A percentile compares a stretch with the other conserved stretches of the same genome.
phyloP scores from a whole-genome alignment of 2,113 vertebrate genomes.

The Tyto alba region DNA sequence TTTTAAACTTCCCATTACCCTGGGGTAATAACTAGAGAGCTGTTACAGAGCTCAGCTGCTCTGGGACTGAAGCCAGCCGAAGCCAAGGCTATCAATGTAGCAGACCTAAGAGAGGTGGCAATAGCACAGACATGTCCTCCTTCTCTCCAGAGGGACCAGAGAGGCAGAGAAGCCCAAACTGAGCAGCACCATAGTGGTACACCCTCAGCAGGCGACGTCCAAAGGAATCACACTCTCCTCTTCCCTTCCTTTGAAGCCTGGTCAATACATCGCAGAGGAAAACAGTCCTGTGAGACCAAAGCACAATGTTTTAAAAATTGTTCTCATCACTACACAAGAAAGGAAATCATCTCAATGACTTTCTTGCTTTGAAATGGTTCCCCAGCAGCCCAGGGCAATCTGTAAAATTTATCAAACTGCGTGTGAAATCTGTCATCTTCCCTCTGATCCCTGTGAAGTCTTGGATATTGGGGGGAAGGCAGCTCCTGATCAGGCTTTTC shows the following conservation, averaged over 20 bases:
- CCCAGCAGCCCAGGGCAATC: neutral
- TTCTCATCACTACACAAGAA: neutral
- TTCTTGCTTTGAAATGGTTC: neutral
- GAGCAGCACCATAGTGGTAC: neutral
- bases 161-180: neutral
- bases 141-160: neutral
- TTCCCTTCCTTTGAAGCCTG: neutral
- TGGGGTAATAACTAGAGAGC: neutral
- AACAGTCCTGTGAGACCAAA: neutral
- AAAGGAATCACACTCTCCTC: neutral
- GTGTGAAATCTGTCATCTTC: constrained; percentile 8
- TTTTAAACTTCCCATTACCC: neutral
- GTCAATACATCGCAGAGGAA: neutral
- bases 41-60: neutral
- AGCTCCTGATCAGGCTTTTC: neutral
- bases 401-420: constrained; percentile 14
- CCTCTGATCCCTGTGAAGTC: neutral
- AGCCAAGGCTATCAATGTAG: neutral
- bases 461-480: neutral
- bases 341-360: neutral
- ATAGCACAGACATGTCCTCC: neutral
- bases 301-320: neutral
- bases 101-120: neutral
- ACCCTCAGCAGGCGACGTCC: neutral
- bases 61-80: neutral